Percentiles rank a stretch among this genome's conserved stretches.
Evolutionary conservation across 1,140 invertebrate genomes (phyloP).

Genomic region (Probaryconus sp.): DNA sequence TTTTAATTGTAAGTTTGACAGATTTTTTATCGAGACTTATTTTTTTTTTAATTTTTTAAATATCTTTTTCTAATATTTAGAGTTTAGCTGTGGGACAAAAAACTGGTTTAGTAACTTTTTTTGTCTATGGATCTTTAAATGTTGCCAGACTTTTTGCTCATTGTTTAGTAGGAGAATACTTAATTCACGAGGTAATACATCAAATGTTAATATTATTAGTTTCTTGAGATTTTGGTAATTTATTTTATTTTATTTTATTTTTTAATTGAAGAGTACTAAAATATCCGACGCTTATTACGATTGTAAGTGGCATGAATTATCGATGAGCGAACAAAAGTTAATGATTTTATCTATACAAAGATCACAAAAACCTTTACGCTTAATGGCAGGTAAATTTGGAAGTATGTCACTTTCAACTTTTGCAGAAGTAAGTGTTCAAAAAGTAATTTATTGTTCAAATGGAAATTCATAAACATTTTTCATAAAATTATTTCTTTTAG

Average conservation of each 20-base stretch:
- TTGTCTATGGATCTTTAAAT: conserved; percentile 56
- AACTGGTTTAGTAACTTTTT: conserved; percentile 57
- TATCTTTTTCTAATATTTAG: conserved; percentile 10
- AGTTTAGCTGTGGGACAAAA: conserved; percentile 44
- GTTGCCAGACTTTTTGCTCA: conserved; percentile 50
- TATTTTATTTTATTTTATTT: conserved; percentile 1
- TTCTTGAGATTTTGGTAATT: no score
- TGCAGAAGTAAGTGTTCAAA: conserved; percentile 41
- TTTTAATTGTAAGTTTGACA: conserved; percentile 34
- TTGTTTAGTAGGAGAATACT: conserved; percentile 52
- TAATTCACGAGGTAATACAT: conserved; percentile 51
- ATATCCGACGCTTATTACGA: conserved; percentile 42
- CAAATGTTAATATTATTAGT: neutral
- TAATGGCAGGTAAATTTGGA: conserved; percentile 42
- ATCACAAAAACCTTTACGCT: conserved; percentile 30
- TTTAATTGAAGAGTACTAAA: conserved; percentile 50
- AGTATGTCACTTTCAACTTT: conserved; percentile 40
- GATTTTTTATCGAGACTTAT: neutral
- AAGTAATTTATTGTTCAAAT: no score
- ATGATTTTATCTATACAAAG: conserved; percentile 33
- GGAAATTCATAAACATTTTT: no score
- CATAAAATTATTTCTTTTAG: conserved; percentile 28
- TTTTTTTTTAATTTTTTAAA: conserved; percentile 1
- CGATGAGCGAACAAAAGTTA: conserved; percentile 32
- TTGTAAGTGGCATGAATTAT: conserved; percentile 43